These are phyloP conservation scores for Paguma larvata DNA, from an alignment of 2,797 vertebrate species.

Conservation along the genomic window DNA sequence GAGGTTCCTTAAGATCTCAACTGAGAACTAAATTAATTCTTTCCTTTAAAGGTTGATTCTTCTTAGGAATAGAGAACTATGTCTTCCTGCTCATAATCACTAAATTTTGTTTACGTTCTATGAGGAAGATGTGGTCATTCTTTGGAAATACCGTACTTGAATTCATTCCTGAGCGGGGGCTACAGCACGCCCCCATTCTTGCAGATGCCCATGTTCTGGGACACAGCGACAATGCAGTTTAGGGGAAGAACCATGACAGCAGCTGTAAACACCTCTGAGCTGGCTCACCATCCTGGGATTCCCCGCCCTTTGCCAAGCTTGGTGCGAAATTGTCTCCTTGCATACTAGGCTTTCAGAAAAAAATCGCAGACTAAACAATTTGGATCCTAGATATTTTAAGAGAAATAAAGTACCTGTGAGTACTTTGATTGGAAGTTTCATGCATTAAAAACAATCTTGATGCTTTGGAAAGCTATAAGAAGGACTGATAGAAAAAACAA, in stretches of 20 bases:
- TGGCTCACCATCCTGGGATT: background rate
- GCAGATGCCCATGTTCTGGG: background rate
- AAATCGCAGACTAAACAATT: constrained; percentile 1
- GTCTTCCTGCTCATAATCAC: constrained; percentile 97
- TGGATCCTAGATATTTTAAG: constrained; percentile 14
- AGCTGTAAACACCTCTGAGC: background rate
- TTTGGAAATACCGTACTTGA: background rate
- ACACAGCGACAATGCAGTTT: background rate
- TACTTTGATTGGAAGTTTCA: background rate
- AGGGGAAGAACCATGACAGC: background rate
- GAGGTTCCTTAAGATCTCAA: constrained; percentile 91
- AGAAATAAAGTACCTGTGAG: constrained; percentile 45
- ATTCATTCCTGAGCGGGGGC: background rate
- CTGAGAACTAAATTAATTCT: constrained; percentile 97
- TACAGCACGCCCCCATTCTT: background rate
- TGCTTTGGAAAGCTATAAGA: constrained; percentile 19
- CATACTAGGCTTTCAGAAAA: background rate
- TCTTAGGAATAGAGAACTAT: constrained; percentile 97
- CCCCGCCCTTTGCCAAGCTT: background rate
- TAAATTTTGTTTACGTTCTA: constrained; percentile 94
- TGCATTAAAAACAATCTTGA: constrained; percentile 9
- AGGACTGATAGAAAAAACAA: background rate
- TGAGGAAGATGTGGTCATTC: background rate
- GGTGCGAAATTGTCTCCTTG: background rate
- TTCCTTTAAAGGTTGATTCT: constrained; percentile 94